Percentiles rank a stretch among this genome's conserved stretches.
phyloP scores from a whole-genome alignment of 2,888 invertebrate species.

The Xanthia icteritia region DNA sequence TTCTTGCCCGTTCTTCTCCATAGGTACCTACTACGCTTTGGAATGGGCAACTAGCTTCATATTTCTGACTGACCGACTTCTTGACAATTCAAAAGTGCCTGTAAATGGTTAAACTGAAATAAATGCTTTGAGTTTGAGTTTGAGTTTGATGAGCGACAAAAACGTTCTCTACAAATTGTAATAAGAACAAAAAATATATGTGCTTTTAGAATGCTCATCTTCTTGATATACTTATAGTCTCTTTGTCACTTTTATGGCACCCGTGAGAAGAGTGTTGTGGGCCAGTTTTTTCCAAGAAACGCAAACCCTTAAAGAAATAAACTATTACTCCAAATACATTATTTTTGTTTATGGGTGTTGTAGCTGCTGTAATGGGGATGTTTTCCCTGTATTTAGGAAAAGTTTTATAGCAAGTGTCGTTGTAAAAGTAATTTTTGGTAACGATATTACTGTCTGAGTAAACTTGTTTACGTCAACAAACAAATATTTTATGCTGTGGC shows the following conservation, averaged over 20 bases:
- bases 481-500: slow-evolving; percentile 34
- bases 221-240: not conserved
- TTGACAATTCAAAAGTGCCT: too few species aligned
- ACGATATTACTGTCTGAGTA: slow-evolving; percentile 21
- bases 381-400: slow-evolving; percentile 33
- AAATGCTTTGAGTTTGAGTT: too few species aligned
- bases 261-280: not conserved
- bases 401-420: slow-evolving; percentile 48
- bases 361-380: slow-evolving; percentile 28
- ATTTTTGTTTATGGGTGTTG: slow-evolving; percentile 36
- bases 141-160: not conserved
- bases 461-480: slow-evolving; percentile 52
- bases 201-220: not conserved
- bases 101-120: too few species aligned
- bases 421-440: slow-evolving; percentile 34
- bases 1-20: too few species aligned
- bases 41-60: too few species aligned
- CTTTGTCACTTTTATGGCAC: not conserved
- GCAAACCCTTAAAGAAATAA: slow-evolving; percentile 23
- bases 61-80: too few species aligned
- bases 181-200: not conserved
- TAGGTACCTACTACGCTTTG: too few species aligned
- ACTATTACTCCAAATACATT: slow-evolving; percentile 10
- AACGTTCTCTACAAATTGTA: not conserved
- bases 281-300: not conserved